Conservation (phyloP, 2,113 vertebrate species). For the Mesocricetus auratus region DNA sequence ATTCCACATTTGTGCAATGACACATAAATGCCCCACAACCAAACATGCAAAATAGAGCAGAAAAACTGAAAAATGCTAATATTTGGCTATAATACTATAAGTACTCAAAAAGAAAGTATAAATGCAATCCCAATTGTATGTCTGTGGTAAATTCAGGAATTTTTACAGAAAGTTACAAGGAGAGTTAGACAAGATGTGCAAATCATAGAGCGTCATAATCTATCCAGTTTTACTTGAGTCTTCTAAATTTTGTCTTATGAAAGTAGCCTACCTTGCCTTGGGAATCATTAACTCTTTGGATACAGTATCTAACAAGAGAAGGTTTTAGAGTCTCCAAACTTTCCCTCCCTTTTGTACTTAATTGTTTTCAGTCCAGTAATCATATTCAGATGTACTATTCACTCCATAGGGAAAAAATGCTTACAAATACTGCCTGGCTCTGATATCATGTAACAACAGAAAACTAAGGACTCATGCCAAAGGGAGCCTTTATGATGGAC, state of each 20-base stretch:
- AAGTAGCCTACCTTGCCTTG: background rate
- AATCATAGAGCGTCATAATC: background rate
- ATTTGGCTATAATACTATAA: background rate
- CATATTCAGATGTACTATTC: background rate
- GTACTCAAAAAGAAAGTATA: background rate
- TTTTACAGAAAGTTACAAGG: background rate
- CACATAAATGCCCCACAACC: background rate
- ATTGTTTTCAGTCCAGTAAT: background rate
- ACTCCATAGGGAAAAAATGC: background rate
- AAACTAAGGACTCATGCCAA: background rate
- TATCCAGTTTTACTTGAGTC: background rate
- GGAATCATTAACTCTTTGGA: background rate
- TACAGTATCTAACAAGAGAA: background rate
- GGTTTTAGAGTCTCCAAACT: background rate
- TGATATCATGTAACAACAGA: background rate
- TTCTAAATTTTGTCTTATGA: background rate
- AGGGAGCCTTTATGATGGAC: background rate
- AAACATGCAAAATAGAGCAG: background rate
- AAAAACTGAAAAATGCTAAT: background rate
- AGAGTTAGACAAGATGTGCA: background rate
- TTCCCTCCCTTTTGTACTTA: background rate
- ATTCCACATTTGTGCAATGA: background rate
- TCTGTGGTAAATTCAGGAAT: background rate
- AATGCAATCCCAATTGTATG: background rate
- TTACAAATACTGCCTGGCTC: background rate